Evolutionary conservation across 2,113 vertebrate species (phyloP).

Genomic region (Brevimyrus niger): DNA sequence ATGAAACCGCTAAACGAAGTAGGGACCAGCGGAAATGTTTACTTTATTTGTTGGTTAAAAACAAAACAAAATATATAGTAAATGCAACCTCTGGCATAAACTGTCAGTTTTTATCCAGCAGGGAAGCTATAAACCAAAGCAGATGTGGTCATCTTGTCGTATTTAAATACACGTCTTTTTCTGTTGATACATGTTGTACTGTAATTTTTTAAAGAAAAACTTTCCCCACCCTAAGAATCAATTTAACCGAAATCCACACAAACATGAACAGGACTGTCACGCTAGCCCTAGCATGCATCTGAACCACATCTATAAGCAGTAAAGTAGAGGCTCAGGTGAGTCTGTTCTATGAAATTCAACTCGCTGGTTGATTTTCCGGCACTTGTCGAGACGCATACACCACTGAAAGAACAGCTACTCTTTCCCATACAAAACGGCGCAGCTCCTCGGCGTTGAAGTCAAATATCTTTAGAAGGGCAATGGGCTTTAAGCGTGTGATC

Average conservation of each 20-base stretch:
- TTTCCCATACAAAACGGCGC: neutral
- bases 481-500: neutral
- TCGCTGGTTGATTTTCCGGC: neutral
- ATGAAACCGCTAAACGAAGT: neutral
- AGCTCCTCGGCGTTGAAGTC: neutral
- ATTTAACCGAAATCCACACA: neutral
- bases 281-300: neutral
- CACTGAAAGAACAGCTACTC: neutral
- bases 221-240: neutral
- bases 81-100: neutral
- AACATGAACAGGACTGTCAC: neutral
- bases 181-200: neutral
- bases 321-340: neutral
- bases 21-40: neutral
- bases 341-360: neutral
- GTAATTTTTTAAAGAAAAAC: neutral
- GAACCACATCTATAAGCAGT: neutral
- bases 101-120: neutral
- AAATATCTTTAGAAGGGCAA: neutral
- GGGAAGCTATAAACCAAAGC: neutral
- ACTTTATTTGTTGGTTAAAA: neutral
- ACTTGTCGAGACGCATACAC: neutral
- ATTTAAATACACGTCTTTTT: neutral
- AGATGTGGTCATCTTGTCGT: neutral
- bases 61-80: neutral